Percentiles rank a stretch among this genome's conserved stretches.
Conservation (phyloP, 2,113 vertebrate genomes). For the Brachyhypopomus gauderio region DNA sequence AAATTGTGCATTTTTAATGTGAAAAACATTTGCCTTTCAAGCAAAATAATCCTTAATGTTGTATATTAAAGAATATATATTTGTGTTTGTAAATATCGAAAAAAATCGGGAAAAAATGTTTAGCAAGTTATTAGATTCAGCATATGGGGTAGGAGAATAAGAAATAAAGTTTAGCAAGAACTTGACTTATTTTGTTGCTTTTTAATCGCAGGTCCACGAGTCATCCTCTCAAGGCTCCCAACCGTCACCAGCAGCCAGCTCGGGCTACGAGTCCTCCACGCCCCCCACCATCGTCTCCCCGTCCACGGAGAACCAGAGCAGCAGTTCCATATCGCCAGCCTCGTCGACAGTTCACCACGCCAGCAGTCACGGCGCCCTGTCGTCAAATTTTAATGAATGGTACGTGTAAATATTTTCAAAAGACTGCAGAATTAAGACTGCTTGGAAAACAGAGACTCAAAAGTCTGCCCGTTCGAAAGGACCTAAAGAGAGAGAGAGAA, state of each 20-base stretch:
- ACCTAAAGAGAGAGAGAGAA: slow-evolving; percentile 70
- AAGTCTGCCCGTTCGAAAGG: slow-evolving; percentile 83
- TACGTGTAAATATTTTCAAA: slow-evolving; percentile 94
- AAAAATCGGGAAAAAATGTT: too few species aligned
- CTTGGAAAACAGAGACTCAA: slow-evolving; percentile 77
- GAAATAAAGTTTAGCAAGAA: background rate
- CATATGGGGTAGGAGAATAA: background rate
- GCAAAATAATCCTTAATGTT: background rate
- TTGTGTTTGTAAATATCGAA: background rate
- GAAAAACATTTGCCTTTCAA: background rate
- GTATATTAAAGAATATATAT: background rate
- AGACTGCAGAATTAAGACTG: slow-evolving; percentile 85
- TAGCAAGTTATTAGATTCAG: too few species aligned
- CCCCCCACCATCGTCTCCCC: slow-evolving; percentile 98
- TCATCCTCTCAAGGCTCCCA: slow-evolving; percentile 90
- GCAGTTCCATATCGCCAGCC: slow-evolving; percentile 96
- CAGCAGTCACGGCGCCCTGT: slow-evolving; percentile 95
- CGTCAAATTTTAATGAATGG: slow-evolving; percentile 99
- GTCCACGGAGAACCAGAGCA: slow-evolving; percentile 96
- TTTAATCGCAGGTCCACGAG: slow-evolving; percentile 88
- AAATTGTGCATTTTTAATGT: background rate
- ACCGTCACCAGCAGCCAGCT: slow-evolving; percentile 97
- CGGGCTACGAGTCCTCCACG: slow-evolving; percentile 98
- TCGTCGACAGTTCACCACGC: slow-evolving; percentile 96
- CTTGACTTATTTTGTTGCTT: background rate